Evolutionary conservation across 1,140 invertebrate species (phyloP), one percentile per base, ranked within the genome.

Genomic region (Aphelinus atriplicis): DNA sequence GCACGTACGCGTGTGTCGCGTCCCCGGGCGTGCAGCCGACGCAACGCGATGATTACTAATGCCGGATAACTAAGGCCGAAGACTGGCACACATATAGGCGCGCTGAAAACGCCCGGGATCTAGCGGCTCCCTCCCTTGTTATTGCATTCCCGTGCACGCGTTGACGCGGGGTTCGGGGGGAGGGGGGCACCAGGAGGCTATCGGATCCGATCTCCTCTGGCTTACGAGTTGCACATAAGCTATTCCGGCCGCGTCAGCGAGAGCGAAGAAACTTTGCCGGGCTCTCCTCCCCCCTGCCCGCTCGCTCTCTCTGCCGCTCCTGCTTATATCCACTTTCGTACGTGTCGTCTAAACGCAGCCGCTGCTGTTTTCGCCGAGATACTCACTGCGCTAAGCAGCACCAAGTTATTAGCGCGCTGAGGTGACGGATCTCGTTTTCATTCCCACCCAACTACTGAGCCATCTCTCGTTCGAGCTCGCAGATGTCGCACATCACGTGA

Each of bases 241-340:
- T 84, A 88, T 88, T 88, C 85, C 79, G 79, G 71, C 70, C 79
- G 84, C 83, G 84, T 86, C 84, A 82, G 78, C 77, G 80, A 81
- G 80, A 84, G 75, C 77, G 76, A 76, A 70, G 74, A 75, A 75
- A 75, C 74, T 75, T 75, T 71, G 61, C 9, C 60, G 53, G 42
- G 26, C 26, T 26, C 26, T 26, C 26, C 26, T 26, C 26, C 26
- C 26, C 26, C 26, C 26, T 26, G 26, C 26, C 26, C 26, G 26
- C 26, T 26, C 26, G 26, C 26, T 26, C 26, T 26, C 26, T 46
- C 72, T 46, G 50, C 56, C 64, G 60, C 67, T 77, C 78, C 82
- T 84, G 83, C 81, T 86, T 86, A 68, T 68, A 87, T 86, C 82
- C 83, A 85, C 81, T 86, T 86, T 85, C 80, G 82, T 87, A 87